Percentiles rank a stretch among this genome's conserved stretches.
Evolutionary conservation across 2,888 invertebrate species (phyloP).

Genomic region (Macrosoma leucophasiata): DNA sequence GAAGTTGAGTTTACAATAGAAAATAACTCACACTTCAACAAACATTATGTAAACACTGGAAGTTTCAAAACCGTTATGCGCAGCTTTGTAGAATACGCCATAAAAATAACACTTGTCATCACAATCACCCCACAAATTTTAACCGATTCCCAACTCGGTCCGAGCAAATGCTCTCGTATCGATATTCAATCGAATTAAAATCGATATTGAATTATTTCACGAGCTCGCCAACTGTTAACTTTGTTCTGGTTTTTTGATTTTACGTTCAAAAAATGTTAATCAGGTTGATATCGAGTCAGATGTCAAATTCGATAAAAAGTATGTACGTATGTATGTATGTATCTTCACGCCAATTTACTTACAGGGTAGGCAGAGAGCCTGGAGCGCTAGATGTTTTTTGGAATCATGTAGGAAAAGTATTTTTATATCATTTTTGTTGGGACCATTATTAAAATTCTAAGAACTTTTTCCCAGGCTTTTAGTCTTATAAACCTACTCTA

Average conservation of each 20-base stretch:
- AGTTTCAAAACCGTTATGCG: conserved; percentile 5
- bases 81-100: conserved; percentile 12
- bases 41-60: too few species aligned
- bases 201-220: conserved; percentile 22
- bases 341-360: too few species aligned
- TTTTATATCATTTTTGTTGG: conserved; percentile 7
- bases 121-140: conserved; percentile 25
- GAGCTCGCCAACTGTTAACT: conserved; percentile 13
- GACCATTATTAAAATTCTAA: conserved; percentile 9
- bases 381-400: too few species aligned
- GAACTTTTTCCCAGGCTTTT: too few species aligned
- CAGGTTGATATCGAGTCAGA: too few species aligned
- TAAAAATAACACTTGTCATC: conserved; percentile 11
- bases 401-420: too few species aligned
- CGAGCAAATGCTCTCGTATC: conserved; percentile 32
- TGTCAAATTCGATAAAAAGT: too few species aligned
- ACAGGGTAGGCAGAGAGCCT: too few species aligned
- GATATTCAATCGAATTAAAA: conserved; percentile 59
- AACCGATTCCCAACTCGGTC: conserved; percentile 30
- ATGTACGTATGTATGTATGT: too few species aligned
- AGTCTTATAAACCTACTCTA: too few species aligned
- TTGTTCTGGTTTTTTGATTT: conserved; percentile 12
- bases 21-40: too few species aligned
- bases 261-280: conserved; percentile 9
- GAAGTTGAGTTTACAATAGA: too few species aligned